Base-by-base conservation (phyloP, 1,140 invertebrate genomes). In the Geopemphigus sp. region DNA sequence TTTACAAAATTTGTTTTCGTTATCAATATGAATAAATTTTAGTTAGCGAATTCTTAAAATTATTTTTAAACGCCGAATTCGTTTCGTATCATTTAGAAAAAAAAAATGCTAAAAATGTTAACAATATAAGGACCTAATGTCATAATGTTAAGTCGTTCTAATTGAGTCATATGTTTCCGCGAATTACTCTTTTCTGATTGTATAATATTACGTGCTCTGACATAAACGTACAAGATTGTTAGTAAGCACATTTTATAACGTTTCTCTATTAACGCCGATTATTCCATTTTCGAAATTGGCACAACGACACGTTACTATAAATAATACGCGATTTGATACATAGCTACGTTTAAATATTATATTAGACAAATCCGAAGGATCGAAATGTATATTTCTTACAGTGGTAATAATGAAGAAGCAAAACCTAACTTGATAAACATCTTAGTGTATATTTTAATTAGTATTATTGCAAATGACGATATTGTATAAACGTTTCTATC, bases 401-500 rank as follows among this genome's bases (percentile, higher is more conserved):
- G 32, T n/a, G 29, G 1, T 64, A 39, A n/a, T 15, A 22, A 47
- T 45, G 29, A 66, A 66, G n/a, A 19, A 68, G n/a, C 39, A 68
- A 17, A 68, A 50, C 17, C 47, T 68, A 68, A 24, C 14, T 47
- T 26, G 66, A 68, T 68, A 68, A 68, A 50, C 64, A 68, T 68
- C 66, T 68, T 26, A 3, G 1, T 2, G 5, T 19, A 29, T 15
- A 26, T 70, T 29, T 53, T 72, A 53, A 54, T 54, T 72, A 72
- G 19, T 54, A 11, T 54, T 45, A 29, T 29, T 72, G 19, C 47
- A 29, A n/a, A 22, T 54, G 15, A 72, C 53, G 68, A 72, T 72
- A 29, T 26, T 72, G 47, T 32, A 32, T 29, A 26, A 72, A 72
- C 29, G 17, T 54, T 29, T 54, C 68, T 10, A 54, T 72, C 47